Evolutionary conservation across 2,797 vertebrate genomes (phyloP).

Genomic region (Bovichtus variegatus): DNA sequence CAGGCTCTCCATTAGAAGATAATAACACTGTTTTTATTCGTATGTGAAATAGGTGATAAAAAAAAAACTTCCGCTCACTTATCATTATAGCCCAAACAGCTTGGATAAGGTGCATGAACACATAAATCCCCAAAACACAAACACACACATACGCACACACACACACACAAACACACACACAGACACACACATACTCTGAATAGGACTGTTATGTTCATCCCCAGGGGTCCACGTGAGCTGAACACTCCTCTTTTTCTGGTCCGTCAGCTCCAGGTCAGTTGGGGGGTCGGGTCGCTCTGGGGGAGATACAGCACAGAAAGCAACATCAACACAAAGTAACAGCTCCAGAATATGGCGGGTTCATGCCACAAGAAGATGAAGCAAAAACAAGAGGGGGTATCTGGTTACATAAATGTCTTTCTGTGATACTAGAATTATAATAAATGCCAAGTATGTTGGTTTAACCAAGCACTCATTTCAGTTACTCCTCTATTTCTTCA

Average conservation of each 20-base stretch:
- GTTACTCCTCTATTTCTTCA: slow-evolving; percentile 12
- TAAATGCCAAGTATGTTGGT: background rate
- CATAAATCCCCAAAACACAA: too few species aligned
- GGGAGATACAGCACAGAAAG: slow-evolving; percentile 54
- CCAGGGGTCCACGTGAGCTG: slow-evolving; percentile 95
- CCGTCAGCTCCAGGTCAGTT: slow-evolving; percentile 95
- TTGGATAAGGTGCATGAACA: background rate
- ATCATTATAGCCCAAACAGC: background rate
- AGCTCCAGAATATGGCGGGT: background rate
- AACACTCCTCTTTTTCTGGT: slow-evolving; percentile 89
- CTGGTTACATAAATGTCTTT: background rate
- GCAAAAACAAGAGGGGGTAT: slow-evolving; percentile 26
- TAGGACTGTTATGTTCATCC: slow-evolving; percentile 94
- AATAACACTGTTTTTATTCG: background rate
- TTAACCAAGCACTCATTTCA: slow-evolving; percentile 19
- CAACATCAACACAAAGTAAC: slow-evolving; percentile 30
- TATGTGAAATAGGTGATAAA: background rate
- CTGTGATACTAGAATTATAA: background rate
- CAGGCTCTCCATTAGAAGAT: background rate
- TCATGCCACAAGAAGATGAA: slow-evolving; percentile 50
- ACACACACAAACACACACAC: background rate
- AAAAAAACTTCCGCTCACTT: too few species aligned
- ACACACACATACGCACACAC: background rate
- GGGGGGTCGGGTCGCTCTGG: slow-evolving; percentile 93
- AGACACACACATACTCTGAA: slow-evolving; percentile 86